phyloP scores from a whole-genome alignment of 2,113 vertebrate genomes.

The Daubentonia madagascariensis region DNA sequence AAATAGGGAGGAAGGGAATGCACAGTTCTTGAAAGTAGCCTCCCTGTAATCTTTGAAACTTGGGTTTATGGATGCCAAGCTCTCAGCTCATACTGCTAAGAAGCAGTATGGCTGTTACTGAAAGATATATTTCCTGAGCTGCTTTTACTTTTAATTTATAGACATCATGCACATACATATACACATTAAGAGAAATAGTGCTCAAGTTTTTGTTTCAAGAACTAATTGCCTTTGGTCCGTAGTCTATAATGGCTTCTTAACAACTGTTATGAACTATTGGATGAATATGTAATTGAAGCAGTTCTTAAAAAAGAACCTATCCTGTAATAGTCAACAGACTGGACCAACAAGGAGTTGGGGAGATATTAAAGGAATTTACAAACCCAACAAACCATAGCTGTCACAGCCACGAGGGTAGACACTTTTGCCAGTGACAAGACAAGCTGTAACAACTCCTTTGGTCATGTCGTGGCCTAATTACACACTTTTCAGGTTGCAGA shows the following conservation, averaged over 20 bases:
- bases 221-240: neutral
- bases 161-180: neutral
- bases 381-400: slow-evolving; percentile 73
- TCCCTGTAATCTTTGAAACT: neutral
- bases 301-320: neutral
- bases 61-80: neutral
- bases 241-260: slow-evolving; percentile 35
- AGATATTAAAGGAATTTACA: slow-evolving; percentile 75
- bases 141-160: slow-evolving; percentile 1
- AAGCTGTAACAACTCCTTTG: slow-evolving; percentile 75
- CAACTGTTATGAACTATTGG: neutral
- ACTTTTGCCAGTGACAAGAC: slow-evolving; percentile 62
- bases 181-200: neutral
- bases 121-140: neutral
- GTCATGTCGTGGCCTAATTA: slow-evolving; percentile 79
- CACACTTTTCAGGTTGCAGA: slow-evolving; percentile 61
- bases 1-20: neutral
- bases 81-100: neutral
- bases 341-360: slow-evolving; percentile 68
- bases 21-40: neutral
- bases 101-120: neutral
- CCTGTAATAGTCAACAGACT: slow-evolving; percentile 61
- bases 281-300: slow-evolving; percentile 33
- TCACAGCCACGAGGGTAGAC: slow-evolving; percentile 68
- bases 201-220: slow-evolving; percentile 37